Conservation (phyloP, 1,140 invertebrate species). For the Trachelipus rathkii region DNA sequence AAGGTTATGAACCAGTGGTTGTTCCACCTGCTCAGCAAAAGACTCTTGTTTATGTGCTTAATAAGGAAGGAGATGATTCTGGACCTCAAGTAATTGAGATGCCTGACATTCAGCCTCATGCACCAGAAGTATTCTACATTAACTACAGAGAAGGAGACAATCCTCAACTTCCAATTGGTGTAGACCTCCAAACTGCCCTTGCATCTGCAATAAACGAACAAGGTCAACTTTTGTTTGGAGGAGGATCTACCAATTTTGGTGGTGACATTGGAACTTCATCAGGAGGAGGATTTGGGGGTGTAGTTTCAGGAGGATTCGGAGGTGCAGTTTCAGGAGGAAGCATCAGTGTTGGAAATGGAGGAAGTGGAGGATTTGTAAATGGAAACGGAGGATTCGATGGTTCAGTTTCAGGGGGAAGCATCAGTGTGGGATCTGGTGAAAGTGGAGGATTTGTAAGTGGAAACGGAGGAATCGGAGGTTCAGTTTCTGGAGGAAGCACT, state of each 20-base stretch:
- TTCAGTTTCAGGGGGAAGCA: too few species aligned
- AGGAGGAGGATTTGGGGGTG: slow-evolving; percentile 5
- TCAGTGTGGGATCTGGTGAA: too few species aligned
- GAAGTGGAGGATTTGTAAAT: too few species aligned
- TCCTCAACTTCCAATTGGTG: slow-evolving; percentile 36
- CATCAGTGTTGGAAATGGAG: too few species aligned
- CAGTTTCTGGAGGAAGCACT: too few species aligned
- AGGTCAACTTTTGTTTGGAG: slow-evolving; percentile 28
- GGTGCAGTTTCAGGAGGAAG: too few species aligned
- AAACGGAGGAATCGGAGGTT: too few species aligned
- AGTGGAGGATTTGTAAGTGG: too few species aligned
- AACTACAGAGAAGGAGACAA: slow-evolving; percentile 44
- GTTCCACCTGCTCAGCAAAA: slow-evolving; percentile 26
- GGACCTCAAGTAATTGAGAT: slow-evolving; percentile 23
- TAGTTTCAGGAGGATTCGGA: background rate
- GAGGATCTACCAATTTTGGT: slow-evolving; percentile 12
- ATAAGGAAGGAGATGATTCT: slow-evolving; percentile 12
- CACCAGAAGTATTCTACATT: slow-evolving; percentile 42
- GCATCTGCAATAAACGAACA: slow-evolving; percentile 27
- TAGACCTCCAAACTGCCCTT: slow-evolving; percentile 38
- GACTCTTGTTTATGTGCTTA: slow-evolving; percentile 24
- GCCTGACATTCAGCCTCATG: slow-evolving; percentile 23
- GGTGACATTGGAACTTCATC: background rate
- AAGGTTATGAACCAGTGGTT: slow-evolving; percentile 9
- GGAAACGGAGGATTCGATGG: too few species aligned